Evolutionary conservation across 2,888 invertebrate genomes (phyloP), one percentile per base, ranked within the genome.

Genomic region (Napeogenes sylphis): DNA sequence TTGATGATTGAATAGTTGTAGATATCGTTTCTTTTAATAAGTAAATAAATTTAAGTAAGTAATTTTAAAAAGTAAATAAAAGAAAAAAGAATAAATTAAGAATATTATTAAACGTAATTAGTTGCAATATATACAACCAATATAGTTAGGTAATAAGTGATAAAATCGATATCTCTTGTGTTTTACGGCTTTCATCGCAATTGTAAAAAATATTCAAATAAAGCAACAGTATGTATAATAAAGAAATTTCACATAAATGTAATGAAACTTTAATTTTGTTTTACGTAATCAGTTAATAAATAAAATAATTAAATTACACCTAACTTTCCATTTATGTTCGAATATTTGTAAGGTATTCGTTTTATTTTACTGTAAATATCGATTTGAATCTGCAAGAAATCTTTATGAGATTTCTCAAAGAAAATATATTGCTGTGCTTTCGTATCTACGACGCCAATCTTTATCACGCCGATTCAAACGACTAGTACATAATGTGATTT

Each of bases 401-500:
- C 65, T 65, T 60, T 65, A 55, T 10, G 42, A 58, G 63, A 66
- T 66, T 63, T 61, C 58, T 61, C 63, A 55, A 57, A 66, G 63
- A 63, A 63, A 66, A 66, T 66, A 63, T 63, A 63, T 64, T 12
- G 64, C 61, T 56, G 13, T 55, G 66, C 69, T 68, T 67, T 67
- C 65, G 57, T 67, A 67, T 67, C 64, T 59, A 58, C 62, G 62
- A 62, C 54, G 63, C 64, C 65, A 56, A 70, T 68, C 67, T 66
- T 30, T 46, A 58, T 32, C 58, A 60, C 54, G 55, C 59, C 62
- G 63, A 68, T 68, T 62, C 66, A 62, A 69, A 68, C 69, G 64
- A 64, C 62, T 55, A 51, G 62, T 65, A 59, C 62, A 64, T 66
- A 72, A 68, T 71, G 66, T 69, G 73, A 75, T 75, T 61, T 65